Base-by-base conservation (phyloP, 2,888 invertebrate species). In the Girardia tigrina region DNA sequence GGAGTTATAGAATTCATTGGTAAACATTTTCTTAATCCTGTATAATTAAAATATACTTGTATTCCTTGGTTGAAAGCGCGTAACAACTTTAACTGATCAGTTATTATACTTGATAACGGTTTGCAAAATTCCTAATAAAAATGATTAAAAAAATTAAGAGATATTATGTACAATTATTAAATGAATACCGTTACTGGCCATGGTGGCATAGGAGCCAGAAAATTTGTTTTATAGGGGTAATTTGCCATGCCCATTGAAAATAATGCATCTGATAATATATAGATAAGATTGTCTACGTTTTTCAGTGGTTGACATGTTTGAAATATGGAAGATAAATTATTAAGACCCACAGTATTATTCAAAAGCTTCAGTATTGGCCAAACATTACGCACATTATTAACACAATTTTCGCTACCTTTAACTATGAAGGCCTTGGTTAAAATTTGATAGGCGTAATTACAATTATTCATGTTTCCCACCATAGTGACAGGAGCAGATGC, bases 401-500 rank as follows among this genome's bases (percentile, higher is more conserved):
- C 87, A 82, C 95, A 95, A 36, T 85, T 82, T 26, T 81, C 73
- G 74, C 87, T 86, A 0, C 86, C 87, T 42, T 42, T 27, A 8
- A 85, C 82, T 26, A 82, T 84, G 84, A 89, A 94, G 77, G 90
- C 90, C 26, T 90, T 88, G 0, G 92, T 91, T 0, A 90, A 88
- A 77, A 94, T 90, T 80, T 88, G 86, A 79, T 88, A 86, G 84
- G 89, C 94, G 26, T 88, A 88, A 70, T 88, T 88, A 81, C 94
- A 94, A 0, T 89, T 88, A 0, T 89, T 89, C 82, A 92, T 85
- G 28, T 88, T 90, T 0, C 88, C 86, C 84, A 91, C 95, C 86
- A 90, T 92, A 85, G 90, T 89, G 79, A 94, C 88, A 0, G 92
- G 97, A 0, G 93, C 97, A 23, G 92, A 95, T 0, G 91, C 89